Base-by-base conservation (phyloP, 1,140 invertebrate genomes). In the Camponotus vicinus region DNA sequence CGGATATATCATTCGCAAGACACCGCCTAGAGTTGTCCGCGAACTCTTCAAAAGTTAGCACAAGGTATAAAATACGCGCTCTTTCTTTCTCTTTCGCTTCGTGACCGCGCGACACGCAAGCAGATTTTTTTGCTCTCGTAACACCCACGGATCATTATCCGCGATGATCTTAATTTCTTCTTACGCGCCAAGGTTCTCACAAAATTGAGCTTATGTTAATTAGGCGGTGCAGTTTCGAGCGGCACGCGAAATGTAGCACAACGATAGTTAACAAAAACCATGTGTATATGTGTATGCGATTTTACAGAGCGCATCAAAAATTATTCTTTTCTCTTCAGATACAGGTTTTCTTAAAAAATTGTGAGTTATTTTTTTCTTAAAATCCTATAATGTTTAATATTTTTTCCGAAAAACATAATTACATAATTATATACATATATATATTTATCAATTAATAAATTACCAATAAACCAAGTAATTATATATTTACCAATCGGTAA, bases 151-250 rank as follows among this genome's bases (percentile, higher is more conserved):
- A 83, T 88, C 21, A 45, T 79, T 88, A 89, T 88, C 88, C 80
- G n/a, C 32, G 67, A 63, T 83, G 37, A 89, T 89, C 88, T 89
- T 89, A 88, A 88, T 89, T 89, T 85, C 88, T 79, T 57, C 86
- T 85, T 88, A 67, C 67, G 57, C 86, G 73, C 69, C 88, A 89
- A 89, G 88, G 88, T 71, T 85, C 42, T 76, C 52, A 45, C 49
- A 77, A 64, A 6, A 40, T 40, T 21, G 63, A 32, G 27, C 21
- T 78, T 52, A 66, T 40, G 63, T 67, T 69, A 66, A 63, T 42
- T 63, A 32, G 1, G 34, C 55, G 13, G 13, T n/a, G n/a, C 21
- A 13, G 71, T 82, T 83, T 76, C 40, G 21, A 49, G 6, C 49
- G 21, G 0, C 88, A 88, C 86, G 88, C 88, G 73, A 89, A 34